These are phyloP conservation scores for Chaetophractus vellerosus DNA, from an alignment of 2,797 vertebrate species.

Conservation along the genomic window DNA sequence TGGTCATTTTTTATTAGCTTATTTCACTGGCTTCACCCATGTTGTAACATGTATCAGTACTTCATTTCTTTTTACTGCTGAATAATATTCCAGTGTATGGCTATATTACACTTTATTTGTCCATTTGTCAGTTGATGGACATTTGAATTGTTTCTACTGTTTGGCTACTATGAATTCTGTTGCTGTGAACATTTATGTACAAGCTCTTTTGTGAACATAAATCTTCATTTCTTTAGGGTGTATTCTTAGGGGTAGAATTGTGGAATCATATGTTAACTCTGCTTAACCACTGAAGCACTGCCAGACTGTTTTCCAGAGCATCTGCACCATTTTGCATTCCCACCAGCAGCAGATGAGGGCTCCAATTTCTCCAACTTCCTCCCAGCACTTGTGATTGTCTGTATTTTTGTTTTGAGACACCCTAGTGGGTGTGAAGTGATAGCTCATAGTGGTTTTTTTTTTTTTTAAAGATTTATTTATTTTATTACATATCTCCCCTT, in stretches of 20 bases:
- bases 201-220: not conserved
- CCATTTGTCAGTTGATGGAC: not conserved
- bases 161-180: not conserved
- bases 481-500: too few species aligned
- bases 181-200: not conserved
- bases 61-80: not conserved
- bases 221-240: not conserved
- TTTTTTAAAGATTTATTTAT: too few species aligned
- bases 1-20: not conserved
- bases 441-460: not conserved
- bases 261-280: not conserved
- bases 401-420: not conserved
- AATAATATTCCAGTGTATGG: not conserved
- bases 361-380: not conserved
- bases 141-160: not conserved
- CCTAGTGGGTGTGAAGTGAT: not conserved
- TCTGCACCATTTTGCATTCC: not conserved
- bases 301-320: not conserved
- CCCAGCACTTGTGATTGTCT: not conserved
- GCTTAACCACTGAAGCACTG: not conserved
- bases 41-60: not conserved
- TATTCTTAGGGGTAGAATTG: not conserved
- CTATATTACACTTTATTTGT: not conserved
- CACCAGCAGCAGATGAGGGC: rapidly evolving
- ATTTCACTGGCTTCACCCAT: not conserved